Evolutionary conservation across 2,888 invertebrate genomes (phyloP), one percentile per base, ranked within the genome.

Genomic region (Itoplectis maculator): DNA sequence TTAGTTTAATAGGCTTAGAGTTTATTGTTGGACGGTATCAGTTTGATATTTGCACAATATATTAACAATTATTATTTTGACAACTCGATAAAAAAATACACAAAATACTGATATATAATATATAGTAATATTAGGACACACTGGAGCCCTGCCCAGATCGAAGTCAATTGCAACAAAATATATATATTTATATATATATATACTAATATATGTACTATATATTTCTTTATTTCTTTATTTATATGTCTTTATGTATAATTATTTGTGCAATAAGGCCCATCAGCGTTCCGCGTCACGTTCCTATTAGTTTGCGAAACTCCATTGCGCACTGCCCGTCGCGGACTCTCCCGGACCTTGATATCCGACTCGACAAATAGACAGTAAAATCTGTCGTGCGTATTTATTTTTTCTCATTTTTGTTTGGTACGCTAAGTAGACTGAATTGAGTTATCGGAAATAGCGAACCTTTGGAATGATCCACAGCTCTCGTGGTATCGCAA

Each of bases 21-120:
- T 91, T 91, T 92, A 92, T 92, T 91, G 87, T 88, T 91, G 92
- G 92, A 92, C 92, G 92, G 92, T 92, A 92, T 92, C 88, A 90
- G 88, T 92, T 92, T 89, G 89, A 91, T 91, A 89, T 89, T 92
- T 90, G 89, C 90, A 92, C 90, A 91, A 92, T 92, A 92, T 91
- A 91, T 92, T 91, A 91, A 92, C 91, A 91, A 91, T 91, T 88
- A 87, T 90, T 88, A 87, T 90, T 88, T 77, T 88, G 86, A 89
- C 86, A 88, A 89, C 87, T 91, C 84, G 86, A 88, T 89, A 89
- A 88, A 90, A 88, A 90, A 90, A 90, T 83, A 83, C 80, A 79
- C 80, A 83, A 90, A 91, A 91, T 92, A 92, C 90, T 91, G 90
- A 90, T 90, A 89, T 90, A 89, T 88, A 89, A 89, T 88, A 86